phyloP scores from a whole-genome alignment of 2,888 invertebrate genomes.

The Protophormia terraenovae region DNA sequence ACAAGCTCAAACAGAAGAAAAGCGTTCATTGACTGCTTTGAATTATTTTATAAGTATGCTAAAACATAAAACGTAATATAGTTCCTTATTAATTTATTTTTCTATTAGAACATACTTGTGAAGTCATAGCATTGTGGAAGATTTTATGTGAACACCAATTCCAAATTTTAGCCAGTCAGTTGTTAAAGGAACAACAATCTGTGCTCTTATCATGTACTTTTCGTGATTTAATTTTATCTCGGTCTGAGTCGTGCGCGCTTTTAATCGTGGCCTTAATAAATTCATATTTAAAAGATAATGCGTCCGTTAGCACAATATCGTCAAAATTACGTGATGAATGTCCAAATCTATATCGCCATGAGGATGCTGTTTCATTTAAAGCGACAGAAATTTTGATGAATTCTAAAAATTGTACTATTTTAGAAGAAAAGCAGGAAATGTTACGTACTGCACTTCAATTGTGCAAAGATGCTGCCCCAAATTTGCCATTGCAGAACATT shows the following conservation, averaged over 20 bases:
- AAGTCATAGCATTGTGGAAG: conserved; percentile 96
- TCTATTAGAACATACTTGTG: conserved; percentile 86
- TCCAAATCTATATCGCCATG: conserved; percentile 95
- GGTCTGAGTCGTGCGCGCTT: conserved; percentile 85
- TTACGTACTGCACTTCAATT: conserved; percentile 90
- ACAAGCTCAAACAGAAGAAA: conserved; percentile 85
- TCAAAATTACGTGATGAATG: conserved; percentile 93
- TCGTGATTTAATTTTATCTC: conserved; percentile 82
- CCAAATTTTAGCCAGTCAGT: conserved; percentile 87
- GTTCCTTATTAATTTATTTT: background rate
- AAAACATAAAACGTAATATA: background rate
- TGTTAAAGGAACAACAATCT: conserved; percentile 86
- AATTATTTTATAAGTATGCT: conserved; percentile 86
- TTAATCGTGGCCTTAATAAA: conserved; percentile 93
- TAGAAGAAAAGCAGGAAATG: conserved; percentile 89
- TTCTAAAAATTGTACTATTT: conserved; percentile 88
- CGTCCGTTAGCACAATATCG: conserved; percentile 96
- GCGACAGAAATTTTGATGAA: conserved; percentile 94
- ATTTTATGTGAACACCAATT: conserved; percentile 96
- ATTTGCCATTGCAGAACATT: conserved; percentile 91
- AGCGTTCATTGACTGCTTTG: conserved; percentile 89
- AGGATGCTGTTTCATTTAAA: conserved; percentile 98
- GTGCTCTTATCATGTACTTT: conserved; percentile 85
- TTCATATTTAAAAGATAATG: conserved; percentile 96
- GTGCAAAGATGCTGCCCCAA: conserved; percentile 94